A percentile compares a stretch with the other conserved stretches of the same genome.
These are phyloP conservation scores for Calliopsis andreniformis DNA, from an alignment of 1,140 invertebrate genomes.

Conservation along the genomic window DNA sequence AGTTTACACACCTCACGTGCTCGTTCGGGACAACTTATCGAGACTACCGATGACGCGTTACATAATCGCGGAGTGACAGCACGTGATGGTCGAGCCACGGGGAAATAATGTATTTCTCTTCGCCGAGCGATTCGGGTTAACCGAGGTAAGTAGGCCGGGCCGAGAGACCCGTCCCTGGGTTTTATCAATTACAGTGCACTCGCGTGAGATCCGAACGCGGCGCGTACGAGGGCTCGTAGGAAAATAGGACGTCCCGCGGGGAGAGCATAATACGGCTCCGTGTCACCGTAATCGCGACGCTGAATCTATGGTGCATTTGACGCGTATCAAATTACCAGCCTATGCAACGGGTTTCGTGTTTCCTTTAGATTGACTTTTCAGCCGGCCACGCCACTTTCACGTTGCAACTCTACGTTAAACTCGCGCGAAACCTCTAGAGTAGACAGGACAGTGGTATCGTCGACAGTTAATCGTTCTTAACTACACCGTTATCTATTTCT, in stretches of 20 bases:
- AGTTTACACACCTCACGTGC: slow-evolving; percentile 9
- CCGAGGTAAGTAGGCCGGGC: slow-evolving; percentile 33
- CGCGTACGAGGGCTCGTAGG: slow-evolving; percentile 22
- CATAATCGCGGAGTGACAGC: slow-evolving; percentile 7
- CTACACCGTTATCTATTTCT: neutral
- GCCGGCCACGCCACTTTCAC: slow-evolving; percentile 42
- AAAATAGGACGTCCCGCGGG: slow-evolving; percentile 36
- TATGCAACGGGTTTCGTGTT: slow-evolving; percentile 47
- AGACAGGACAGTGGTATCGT: neutral
- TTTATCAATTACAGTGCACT: slow-evolving; percentile 62
- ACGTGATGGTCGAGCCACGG: slow-evolving; percentile 5
- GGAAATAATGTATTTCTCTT: slow-evolving; percentile 30
- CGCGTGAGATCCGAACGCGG: slow-evolving; percentile 39
- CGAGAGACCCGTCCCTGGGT: slow-evolving; percentile 38
- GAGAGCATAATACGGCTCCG: slow-evolving; percentile 41
- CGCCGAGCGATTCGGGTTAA: slow-evolving; percentile 47
- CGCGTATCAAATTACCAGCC: slow-evolving; percentile 46
- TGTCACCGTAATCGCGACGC: slow-evolving; percentile 39
- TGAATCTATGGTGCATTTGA: slow-evolving; percentile 46
- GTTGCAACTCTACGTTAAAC: slow-evolving; percentile 31
- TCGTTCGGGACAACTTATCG: slow-evolving; percentile 12
- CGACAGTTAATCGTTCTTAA: neutral
- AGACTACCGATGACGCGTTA: slow-evolving; percentile 13
- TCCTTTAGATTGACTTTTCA: slow-evolving; percentile 52
- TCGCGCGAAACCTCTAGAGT: slow-evolving; percentile 1